Conservation (phyloP, 2,797 vertebrate genomes). For the Coregonus suidteri region DNA sequence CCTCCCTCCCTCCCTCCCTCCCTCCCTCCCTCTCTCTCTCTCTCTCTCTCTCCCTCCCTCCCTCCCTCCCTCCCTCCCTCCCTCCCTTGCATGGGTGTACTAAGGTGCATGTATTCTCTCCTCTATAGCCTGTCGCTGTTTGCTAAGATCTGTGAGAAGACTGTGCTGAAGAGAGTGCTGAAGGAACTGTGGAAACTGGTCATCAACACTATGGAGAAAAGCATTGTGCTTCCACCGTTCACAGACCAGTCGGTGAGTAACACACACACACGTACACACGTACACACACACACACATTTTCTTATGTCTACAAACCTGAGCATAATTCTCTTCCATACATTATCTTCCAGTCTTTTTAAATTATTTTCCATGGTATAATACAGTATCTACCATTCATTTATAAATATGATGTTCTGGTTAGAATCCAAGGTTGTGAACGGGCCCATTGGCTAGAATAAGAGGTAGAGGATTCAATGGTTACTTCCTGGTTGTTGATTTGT, state of each 20-base stretch:
- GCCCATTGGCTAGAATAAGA: not conserved
- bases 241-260: slow-evolving; percentile 77
- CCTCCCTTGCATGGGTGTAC: not conserved
- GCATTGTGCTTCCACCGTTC: slow-evolving; percentile 86
- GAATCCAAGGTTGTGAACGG: not conserved
- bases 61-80: too few relatives aligned
- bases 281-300: not conserved
- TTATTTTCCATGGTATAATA: not conserved
- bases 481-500: slow-evolving; percentile 7
- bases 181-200: slow-evolving; percentile 98
- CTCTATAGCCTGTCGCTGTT: slow-evolving; percentile 87
- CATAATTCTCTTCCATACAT: slow-evolving; percentile 6
- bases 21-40: too few relatives aligned
- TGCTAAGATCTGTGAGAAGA: slow-evolving; percentile 99
- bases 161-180: slow-evolving; percentile 92
- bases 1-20: too few relatives aligned
- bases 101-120: not conserved
- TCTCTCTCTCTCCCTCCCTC: too few relatives aligned
- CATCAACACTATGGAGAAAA: slow-evolving; percentile 99
- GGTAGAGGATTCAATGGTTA: not conserved
- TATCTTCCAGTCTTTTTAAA: not conserved
- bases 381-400: not conserved
- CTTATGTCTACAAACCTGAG: not conserved
- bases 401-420: not conserved
- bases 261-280: not conserved